These are phyloP conservation scores for Ctenodactylus gundi DNA, from an alignment of 2,113 vertebrate genomes.

Conservation along the genomic window DNA sequence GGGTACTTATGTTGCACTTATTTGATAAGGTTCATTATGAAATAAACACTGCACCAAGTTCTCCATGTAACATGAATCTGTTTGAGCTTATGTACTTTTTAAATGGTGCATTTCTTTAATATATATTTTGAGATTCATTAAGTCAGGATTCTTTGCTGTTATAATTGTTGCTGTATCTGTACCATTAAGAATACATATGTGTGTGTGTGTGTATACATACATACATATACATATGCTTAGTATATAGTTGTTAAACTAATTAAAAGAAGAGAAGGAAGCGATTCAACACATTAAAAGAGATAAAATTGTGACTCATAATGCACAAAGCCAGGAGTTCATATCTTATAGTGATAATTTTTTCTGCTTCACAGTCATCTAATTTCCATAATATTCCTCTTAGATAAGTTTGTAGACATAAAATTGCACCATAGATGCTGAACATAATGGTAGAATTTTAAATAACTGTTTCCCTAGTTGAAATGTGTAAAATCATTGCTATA, in stretches of 20 bases:
- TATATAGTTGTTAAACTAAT: conserved; percentile 32
- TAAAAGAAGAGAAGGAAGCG: background rate
- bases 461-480: conserved; percentile 36
- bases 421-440: conserved; percentile 14
- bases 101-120: conserved; percentile 38
- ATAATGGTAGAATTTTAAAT: conserved; percentile 28
- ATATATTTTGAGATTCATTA: conserved; percentile 62
- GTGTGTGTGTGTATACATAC: too few species aligned
- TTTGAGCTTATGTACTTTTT: conserved; percentile 39
- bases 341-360: conserved; percentile 34
- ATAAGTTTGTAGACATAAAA: conserved; percentile 43
- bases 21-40: conserved; percentile 52
- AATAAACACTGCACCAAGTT: conserved; percentile 36
- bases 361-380: conserved; percentile 16
- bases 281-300: conserved; percentile 24
- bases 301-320: background rate
- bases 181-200: background rate
- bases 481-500: conserved; percentile 25
- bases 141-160: conserved; percentile 41
- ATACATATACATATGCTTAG: background rate
- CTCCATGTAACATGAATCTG: conserved; percentile 31
- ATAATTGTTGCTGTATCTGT: conserved; percentile 21
- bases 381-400: conserved; percentile 25
- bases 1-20: conserved; percentile 1
- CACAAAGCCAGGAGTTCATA: conserved; percentile 25